Percentiles rank a stretch among this genome's conserved stretches.
phyloP scores from a whole-genome alignment of 2,797 vertebrate species.

The Peromyscus attwateri region DNA sequence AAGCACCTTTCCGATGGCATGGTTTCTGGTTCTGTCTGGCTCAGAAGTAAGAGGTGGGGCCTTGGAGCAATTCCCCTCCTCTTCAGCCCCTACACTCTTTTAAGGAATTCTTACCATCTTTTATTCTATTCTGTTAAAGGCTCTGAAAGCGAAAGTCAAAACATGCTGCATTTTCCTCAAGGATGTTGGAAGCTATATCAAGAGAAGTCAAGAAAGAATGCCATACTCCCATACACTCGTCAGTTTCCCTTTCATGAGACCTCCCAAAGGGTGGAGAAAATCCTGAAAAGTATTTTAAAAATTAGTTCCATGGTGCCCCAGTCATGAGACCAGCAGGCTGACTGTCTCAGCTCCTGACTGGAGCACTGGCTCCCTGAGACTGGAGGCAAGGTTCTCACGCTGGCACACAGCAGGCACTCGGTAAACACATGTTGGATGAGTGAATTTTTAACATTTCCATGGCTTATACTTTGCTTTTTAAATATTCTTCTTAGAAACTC shows the following conservation, averaged over 20 bases:
- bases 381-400: neutral
- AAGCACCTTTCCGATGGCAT: neutral
- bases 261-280: neutral
- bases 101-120: slow-evolving; percentile 9
- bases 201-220: neutral
- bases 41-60: neutral
- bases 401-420: neutral
- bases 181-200: neutral
- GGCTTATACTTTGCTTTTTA: neutral
- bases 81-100: neutral
- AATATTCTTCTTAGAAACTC: neutral
- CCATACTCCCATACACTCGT: fast-evolving
- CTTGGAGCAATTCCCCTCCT: neutral
- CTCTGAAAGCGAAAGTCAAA: slow-evolving; percentile 40
- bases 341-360: neutral
- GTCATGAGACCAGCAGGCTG: neutral
- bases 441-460: neutral
- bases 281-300: slow-evolving; percentile 16
- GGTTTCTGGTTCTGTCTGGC: neutral
- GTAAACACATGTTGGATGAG: neutral
- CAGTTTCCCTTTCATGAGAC: neutral
- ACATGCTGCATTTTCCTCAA: neutral
- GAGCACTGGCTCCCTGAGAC: neutral
- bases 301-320: neutral
- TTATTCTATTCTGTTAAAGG: neutral